These are phyloP conservation scores for Protonemura montana DNA, from an alignment of 2,888 invertebrate genomes.

Conservation along the genomic window DNA sequence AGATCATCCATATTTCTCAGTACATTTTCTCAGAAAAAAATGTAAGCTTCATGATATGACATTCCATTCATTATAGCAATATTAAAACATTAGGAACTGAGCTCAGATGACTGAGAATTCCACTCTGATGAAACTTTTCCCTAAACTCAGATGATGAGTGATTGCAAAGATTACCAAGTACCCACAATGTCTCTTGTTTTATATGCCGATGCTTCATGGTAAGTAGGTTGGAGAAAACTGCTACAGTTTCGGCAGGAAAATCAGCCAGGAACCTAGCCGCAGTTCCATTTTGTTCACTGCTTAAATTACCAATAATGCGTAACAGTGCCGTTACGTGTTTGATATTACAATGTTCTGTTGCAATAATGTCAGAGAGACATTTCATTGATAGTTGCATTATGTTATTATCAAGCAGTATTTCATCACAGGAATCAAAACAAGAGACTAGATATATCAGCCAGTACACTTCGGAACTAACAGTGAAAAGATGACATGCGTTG, in stretches of 20 bases:
- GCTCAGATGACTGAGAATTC: not conserved
- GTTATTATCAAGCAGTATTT: conserved; percentile 34
- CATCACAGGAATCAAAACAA: conserved; percentile 41
- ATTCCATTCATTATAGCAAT: not conserved
- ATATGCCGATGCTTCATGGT: conserved; percentile 53
- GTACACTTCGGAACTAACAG: conserved; percentile 26
- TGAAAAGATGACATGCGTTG: conserved; percentile 33
- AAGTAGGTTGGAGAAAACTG: conserved; percentile 35
- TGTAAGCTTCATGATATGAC: too few species aligned
- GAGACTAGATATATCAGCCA: conserved; percentile 45
- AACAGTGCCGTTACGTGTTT: conserved; percentile 53
- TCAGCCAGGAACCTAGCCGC: conserved; percentile 49
- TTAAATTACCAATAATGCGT: conserved; percentile 55
- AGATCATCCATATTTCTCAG: too few species aligned
- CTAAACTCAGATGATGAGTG: conserved; percentile 51
- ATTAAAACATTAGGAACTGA: not conserved
- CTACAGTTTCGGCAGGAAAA: not conserved
- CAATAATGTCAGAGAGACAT: not conserved
- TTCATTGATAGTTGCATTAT: conserved; percentile 29
- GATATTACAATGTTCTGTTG: not conserved
- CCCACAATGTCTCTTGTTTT: conserved; percentile 57
- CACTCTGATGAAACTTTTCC: conserved; percentile 23
- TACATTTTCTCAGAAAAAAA: too few species aligned
- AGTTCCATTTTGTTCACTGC: conserved; percentile 53
- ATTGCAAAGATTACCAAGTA: conserved; percentile 57